Conservation (phyloP, 2,888 invertebrate species). For the Drepanosiphum platanoidis region DNA sequence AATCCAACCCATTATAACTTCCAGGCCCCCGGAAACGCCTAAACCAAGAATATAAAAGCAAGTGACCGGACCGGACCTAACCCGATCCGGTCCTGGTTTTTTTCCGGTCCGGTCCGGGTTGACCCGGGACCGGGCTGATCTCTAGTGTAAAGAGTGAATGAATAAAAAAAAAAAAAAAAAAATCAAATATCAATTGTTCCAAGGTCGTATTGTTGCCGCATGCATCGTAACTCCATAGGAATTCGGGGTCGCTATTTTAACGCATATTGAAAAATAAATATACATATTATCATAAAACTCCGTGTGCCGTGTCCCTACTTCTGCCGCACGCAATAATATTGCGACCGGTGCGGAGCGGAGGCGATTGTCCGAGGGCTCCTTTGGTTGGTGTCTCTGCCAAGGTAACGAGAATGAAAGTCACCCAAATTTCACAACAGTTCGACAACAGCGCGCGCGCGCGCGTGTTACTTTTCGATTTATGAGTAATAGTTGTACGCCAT, state of each 20-base stretch:
- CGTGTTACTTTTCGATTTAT: not conserved
- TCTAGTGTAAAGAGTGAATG: too few relatives aligned
- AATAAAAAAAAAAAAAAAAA: not conserved
- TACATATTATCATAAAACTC: too few relatives aligned
- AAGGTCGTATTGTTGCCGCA: not conserved
- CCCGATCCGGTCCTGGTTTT: too few relatives aligned
- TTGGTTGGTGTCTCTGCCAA: slow-evolving; percentile 14
- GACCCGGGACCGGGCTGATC: too few relatives aligned
- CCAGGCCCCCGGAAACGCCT: too few relatives aligned
- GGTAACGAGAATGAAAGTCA: slow-evolving; percentile 46
- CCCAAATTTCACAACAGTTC: slow-evolving; percentile 32
- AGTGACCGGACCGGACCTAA: too few relatives aligned
- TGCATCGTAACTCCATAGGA: not conserved
- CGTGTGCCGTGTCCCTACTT: not conserved
- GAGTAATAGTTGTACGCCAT: not conserved
- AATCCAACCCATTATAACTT: too few relatives aligned
- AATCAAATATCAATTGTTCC: not conserved
- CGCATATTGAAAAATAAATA: too few relatives aligned
- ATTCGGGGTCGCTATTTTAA: not conserved
- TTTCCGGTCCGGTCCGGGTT: too few relatives aligned
- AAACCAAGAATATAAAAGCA: too few relatives aligned
- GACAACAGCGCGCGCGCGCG: not conserved
- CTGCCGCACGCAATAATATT: too few relatives aligned
- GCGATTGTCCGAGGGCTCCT: not conserved
- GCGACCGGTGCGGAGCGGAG: not conserved